Percentiles rank a stretch among this genome's conserved stretches.
Evolutionary conservation across 2,113 vertebrate genomes (phyloP).

Genomic region (Cyanoliseus patagonus): DNA sequence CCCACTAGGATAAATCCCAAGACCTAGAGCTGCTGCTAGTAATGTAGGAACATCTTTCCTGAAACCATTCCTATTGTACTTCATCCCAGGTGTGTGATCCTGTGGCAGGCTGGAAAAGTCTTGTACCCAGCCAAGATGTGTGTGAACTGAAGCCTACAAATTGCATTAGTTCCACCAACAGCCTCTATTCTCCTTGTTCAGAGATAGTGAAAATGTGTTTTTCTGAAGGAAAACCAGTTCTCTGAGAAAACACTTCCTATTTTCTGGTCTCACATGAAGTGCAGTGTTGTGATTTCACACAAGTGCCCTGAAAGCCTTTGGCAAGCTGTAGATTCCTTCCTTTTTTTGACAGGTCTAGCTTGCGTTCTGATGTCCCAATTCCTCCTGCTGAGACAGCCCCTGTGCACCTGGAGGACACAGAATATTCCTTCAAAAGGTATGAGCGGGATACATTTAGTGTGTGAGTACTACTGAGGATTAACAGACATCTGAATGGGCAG

Average conservation of each 20-base stretch:
- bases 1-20: not conserved
- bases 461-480: not conserved
- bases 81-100: not conserved
- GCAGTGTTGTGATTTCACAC: not conserved
- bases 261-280: not conserved
- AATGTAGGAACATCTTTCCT: not conserved
- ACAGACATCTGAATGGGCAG: not conserved
- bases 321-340: not conserved
- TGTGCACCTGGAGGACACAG: not conserved
- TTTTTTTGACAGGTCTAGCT: not conserved
- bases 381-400: not conserved
- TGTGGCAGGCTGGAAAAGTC: not conserved
- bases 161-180: not conserved
- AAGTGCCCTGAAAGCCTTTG: not conserved
- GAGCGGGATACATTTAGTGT: not conserved
- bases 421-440: conserved; percentile 19
- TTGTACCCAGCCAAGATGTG: not conserved
- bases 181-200: not conserved
- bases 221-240: not conserved
- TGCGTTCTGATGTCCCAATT: not conserved
- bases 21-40: not conserved
- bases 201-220: not conserved
- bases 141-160: not conserved
- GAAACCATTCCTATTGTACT: rapidly evolving
- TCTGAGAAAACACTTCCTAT: not conserved